Conservation (phyloP, 2,113 vertebrate genomes). For the Amblyornis subalaris region DNA sequence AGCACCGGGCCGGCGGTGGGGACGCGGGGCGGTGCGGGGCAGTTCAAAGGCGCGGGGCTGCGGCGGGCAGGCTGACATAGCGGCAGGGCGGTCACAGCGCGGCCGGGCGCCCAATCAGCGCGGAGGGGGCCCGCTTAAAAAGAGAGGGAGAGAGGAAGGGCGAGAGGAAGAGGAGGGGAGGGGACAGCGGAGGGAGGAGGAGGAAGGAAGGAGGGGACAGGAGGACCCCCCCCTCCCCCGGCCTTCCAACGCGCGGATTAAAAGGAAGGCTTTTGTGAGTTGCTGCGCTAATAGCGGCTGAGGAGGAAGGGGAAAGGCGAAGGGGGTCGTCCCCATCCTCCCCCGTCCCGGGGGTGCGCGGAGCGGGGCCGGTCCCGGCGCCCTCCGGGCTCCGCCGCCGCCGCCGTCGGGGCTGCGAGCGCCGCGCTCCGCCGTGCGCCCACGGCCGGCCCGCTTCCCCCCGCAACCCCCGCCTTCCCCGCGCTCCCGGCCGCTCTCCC, state of each 20-base stretch:
- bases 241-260: constrained; percentile 2
- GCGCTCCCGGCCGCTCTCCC: neutral
- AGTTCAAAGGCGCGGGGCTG: no score
- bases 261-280: constrained; percentile 35
- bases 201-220: neutral
- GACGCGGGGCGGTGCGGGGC: no score
- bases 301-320: neutral
- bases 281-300: neutral
- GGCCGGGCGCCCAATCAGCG: no score
- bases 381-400: neutral
- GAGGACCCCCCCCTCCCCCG: neutral
- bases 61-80: no score
- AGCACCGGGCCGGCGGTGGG: no score
- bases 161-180: no score
- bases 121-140: no score
- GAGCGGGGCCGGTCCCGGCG: neutral
- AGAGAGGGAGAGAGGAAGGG: no score
- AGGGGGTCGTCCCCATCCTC: neutral
- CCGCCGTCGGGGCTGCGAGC: neutral
- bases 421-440: neutral
- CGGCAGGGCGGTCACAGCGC: no score
- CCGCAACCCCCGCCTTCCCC: neutral
- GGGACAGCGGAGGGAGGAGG: no score
- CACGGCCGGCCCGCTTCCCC: neutral
- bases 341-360: no score